Percentiles rank a stretch among this genome's conserved stretches.
Evolutionary conservation across 1,140 invertebrate species (phyloP).

Genomic region (Temnothorax longispinosus): DNA sequence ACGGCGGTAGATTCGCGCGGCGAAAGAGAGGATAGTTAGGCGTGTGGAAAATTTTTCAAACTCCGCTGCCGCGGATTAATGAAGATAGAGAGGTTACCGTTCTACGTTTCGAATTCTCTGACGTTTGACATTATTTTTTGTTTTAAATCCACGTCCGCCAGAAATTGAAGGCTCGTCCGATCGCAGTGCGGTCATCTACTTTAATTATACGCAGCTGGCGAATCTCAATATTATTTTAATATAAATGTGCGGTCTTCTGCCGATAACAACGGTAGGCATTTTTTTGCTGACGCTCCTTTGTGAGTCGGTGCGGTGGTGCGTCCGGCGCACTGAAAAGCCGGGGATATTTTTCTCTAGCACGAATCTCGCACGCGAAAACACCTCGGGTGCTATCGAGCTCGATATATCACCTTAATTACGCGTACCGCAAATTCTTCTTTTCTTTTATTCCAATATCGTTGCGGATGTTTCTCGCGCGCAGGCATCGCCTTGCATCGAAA

Average conservation of each 20-base stretch:
- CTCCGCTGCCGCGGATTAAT: constrained; percentile 10
- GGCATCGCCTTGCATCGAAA: neutral
- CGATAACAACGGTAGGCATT: constrained; percentile 57
- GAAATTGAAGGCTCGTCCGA: constrained; percentile 26
- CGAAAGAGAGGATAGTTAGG: constrained; percentile 14
- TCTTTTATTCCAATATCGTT: constrained; percentile 16
- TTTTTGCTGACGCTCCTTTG: constrained; percentile 54
- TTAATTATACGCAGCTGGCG: constrained; percentile 46
- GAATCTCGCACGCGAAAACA: constrained; percentile 25
- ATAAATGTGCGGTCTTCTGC: constrained; percentile 54
- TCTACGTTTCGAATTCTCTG: constrained; percentile 5
- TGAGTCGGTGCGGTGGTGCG: neutral
- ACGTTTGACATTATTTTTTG: neutral
- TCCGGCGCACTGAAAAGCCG: constrained; percentile 15
- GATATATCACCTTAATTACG: constrained; percentile 60
- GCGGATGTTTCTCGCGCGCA: neutral
- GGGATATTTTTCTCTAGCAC: constrained; percentile 23
- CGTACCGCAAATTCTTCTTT: constrained; percentile 6
- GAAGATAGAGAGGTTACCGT: constrained; percentile 23
- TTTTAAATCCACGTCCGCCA: neutral
- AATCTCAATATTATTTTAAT: constrained; percentile 66
- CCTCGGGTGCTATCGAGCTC: constrained; percentile 63
- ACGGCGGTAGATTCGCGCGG: neutral
- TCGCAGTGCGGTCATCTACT: neutral
- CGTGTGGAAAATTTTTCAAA: constrained; percentile 1